Conservation (phyloP, 2,113 vertebrate genomes). For the Leuciscus idus region DNA sequence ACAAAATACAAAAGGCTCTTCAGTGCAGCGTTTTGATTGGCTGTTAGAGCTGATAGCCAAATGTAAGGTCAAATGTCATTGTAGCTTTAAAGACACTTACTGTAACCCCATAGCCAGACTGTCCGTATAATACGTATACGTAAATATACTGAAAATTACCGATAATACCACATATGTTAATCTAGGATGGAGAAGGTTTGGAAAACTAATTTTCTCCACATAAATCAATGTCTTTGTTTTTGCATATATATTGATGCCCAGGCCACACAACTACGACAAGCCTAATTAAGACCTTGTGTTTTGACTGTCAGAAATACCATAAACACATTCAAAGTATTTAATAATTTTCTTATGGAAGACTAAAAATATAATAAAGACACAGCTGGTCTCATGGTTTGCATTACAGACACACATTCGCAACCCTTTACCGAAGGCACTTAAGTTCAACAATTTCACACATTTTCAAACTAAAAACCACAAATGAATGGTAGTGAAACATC, state of each 20-base stretch:
- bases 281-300: conserved; percentile 43
- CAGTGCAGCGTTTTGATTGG: neutral
- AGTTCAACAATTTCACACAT: neutral
- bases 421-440: neutral
- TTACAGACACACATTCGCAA: neutral
- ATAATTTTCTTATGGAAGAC: conserved; percentile 10
- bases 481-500: neutral
- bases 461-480: neutral
- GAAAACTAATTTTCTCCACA: neutral
- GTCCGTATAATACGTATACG: neutral
- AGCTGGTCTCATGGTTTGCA: conserved; percentile 17
- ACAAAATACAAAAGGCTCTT: neutral
- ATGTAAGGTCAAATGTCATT: neutral
- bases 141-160: neutral
- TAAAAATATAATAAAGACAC: conserved; percentile 14
- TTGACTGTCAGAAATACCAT: conserved; percentile 34
- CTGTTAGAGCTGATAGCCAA: neutral
- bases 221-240: neutral
- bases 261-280: neutral
- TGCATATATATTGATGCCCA: neutral
- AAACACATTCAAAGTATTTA: conserved; percentile 36
- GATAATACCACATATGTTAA: neutral
- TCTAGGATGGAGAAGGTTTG: neutral
- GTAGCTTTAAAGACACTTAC: neutral
- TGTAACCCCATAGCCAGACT: neutral